Base-by-base conservation (phyloP, 2,888 invertebrate species). In the Dasypogon diadema region DNA sequence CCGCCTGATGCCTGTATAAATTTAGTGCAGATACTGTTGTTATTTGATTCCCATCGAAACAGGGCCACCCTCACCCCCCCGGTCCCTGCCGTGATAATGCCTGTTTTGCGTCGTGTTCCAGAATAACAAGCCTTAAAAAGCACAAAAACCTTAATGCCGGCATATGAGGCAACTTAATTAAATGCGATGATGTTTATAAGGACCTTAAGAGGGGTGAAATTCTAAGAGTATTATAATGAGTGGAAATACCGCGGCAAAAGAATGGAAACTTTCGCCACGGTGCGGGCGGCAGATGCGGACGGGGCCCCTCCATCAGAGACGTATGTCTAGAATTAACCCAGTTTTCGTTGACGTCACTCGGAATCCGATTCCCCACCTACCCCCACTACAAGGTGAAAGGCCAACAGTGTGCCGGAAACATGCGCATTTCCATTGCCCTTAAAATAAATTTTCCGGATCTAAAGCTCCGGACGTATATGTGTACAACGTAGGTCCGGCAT, bases 401-500 rank as follows among this genome's bases (percentile, higher is more conserved):
- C 30, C 70, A 70, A 54, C 34, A 18, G 46, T 34, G 34, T 54
- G 70, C 70, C 70, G 70, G 70, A 70, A 54, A 70, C 70, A 70
- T 70, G 70, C 70, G 70, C 70, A 70, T 16, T 46, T 26, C 18
- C 30, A 54, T 46, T 70, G 70, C 54, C 54, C 54, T 54, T 70
- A 70, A 70, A 70, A 54, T 70, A 70, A 51, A 70, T 51, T 70
- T 56, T 70, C 42, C 70, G 46, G 70, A 46, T 46, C 51, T 70
- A 70, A 70, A 70, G 70, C 70, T 70, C 54, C 70, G 54, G 54
- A 54, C 18, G 54, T 54, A 51, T 30, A 54, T 70, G 70, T 70
- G 18, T 26, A 54, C 34, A n/a, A 70, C 34, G 54, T 70, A 54
- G 70, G 70, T 51, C 70, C 54, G 70, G 54, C 70, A 70, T 70